Evolutionary conservation across 2,797 vertebrate species (phyloP), one percentile per base, ranked within the genome.

Genomic region (Micropoecilia bifurca): DNA sequence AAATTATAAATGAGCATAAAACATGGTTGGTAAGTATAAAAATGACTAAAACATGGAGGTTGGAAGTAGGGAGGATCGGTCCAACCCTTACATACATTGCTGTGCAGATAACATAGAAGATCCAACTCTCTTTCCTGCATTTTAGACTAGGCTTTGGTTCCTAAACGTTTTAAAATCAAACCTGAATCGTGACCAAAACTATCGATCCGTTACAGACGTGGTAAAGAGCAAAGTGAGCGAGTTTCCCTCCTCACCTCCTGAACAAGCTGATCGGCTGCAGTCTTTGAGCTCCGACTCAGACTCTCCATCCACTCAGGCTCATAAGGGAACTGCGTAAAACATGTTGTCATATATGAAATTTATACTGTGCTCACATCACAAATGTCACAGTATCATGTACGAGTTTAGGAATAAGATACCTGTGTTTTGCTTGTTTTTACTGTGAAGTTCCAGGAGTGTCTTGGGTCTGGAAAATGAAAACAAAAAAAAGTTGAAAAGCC

Each of bases 191-290:
- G 50, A 25, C 22, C 50, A 53, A 43, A 43, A 13, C 41, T 20
- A 43, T 13, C 12, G 39, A 25, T n/a, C 39, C 4, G 4, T 46
- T 28, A 28, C 6, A 46, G 43, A 45, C 13, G 68, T 7, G 36
- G 57, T 20, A 12, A 47, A 68, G 28, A 6, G 14, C 13, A 33
- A n/a, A 50, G 75, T 16, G 16, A 72, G 73, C 20, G 75, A 33
- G 9, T 33, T 8, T 13, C 0, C 43, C 79, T 46, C 53, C 90
- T 94, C 85, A 98, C 98, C 96, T 99, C 93, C 63, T 95, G 96
- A 77, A 98, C 95, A 22, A 98, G 96, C 81, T 92, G 93, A 87
- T 96, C 94, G 0, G 96, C 95, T 30, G 96, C 96, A 3, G 71
- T 80, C 57, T 66, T 68, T 36, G 73, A 89, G 81, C 83, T 90